These are phyloP conservation scores for Xiphophorus couchianus DNA, from an alignment of 2,113 vertebrate species.

Conservation along the genomic window DNA sequence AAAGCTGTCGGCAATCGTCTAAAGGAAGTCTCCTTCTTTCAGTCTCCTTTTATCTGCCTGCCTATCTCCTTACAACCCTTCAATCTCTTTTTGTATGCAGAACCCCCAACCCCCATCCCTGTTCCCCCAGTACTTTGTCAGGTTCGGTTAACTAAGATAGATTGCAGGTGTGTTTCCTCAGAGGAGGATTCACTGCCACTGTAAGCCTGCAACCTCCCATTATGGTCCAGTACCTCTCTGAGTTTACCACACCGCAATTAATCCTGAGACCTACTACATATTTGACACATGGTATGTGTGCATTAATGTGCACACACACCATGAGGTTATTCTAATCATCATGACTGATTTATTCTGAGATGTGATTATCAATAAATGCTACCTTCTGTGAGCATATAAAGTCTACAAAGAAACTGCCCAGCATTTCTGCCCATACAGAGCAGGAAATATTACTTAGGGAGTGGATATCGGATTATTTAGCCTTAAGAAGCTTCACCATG, in stretches of 20 bases:
- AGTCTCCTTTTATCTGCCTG: conserved; percentile 46
- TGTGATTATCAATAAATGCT: conserved; percentile 64
- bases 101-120: conserved; percentile 13
- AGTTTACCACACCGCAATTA: conserved; percentile 52
- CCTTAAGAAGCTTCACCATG: conserved; percentile 46
- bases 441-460: conserved; percentile 52
- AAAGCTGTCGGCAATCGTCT: conserved; percentile 65
- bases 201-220: conserved; percentile 43
- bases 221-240: conserved; percentile 52
- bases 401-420: conserved; percentile 58
- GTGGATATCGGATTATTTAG: conserved; percentile 56
- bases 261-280: conserved; percentile 44
- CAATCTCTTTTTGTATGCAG: conserved; percentile 21
- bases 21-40: conserved; percentile 47
- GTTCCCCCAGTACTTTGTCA: conserved; percentile 30
- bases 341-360: conserved; percentile 48
- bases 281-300: conserved; percentile 27
- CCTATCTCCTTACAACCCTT: conserved; percentile 36
- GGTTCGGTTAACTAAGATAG: conserved; percentile 56
- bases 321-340: conserved; percentile 58
- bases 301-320: conserved; percentile 51
- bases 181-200: conserved; percentile 44
- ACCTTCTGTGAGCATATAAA: conserved; percentile 42
- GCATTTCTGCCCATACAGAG: conserved; percentile 21
- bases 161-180: conserved; percentile 65